Percentiles rank a stretch among this genome's conserved stretches.
Conservation (phyloP, 2,797 vertebrate species). For the Petrocephalus sullivani region DNA sequence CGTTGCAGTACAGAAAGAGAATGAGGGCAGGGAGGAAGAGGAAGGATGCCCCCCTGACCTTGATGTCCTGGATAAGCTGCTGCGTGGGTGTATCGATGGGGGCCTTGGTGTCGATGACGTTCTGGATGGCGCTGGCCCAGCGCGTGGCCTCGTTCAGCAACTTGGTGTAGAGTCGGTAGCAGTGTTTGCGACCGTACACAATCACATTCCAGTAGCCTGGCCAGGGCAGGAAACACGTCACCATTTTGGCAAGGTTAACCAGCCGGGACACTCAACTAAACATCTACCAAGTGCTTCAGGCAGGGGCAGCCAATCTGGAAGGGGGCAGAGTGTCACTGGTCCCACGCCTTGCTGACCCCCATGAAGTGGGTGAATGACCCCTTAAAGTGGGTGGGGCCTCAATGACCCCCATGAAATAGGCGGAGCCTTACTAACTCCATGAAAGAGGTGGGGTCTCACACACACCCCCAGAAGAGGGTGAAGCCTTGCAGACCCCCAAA, state of each 20-base stretch:
- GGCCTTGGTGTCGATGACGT: slow-evolving; percentile 88
- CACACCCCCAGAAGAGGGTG: background rate
- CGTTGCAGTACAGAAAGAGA: background rate
- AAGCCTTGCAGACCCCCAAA: background rate
- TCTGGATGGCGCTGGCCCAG: slow-evolving; percentile 88
- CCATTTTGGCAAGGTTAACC: background rate
- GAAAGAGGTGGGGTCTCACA: background rate
- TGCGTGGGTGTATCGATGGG: slow-evolving; percentile 93
- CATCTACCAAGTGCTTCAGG: background rate
- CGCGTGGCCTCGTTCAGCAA: slow-evolving; percentile 84
- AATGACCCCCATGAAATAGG: background rate
- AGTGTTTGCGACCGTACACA: slow-evolving; percentile 86
- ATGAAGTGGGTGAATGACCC: background rate
- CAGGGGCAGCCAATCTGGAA: background rate
- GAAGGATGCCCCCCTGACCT: slow-evolving; percentile 59
- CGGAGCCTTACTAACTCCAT: background rate
- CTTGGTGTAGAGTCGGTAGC: slow-evolving; percentile 87
- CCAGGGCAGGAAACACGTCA: background rate
- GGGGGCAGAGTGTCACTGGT: background rate
- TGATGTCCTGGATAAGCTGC: slow-evolving; percentile 92
- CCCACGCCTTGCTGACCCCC: background rate
- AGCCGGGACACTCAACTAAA: background rate
- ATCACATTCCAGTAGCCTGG: slow-evolving; percentile 91
- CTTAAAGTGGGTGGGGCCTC: background rate
- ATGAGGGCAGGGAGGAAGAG: background rate